phyloP scores from a whole-genome alignment of 2,113 vertebrate species.

The Motacilla alba region DNA sequence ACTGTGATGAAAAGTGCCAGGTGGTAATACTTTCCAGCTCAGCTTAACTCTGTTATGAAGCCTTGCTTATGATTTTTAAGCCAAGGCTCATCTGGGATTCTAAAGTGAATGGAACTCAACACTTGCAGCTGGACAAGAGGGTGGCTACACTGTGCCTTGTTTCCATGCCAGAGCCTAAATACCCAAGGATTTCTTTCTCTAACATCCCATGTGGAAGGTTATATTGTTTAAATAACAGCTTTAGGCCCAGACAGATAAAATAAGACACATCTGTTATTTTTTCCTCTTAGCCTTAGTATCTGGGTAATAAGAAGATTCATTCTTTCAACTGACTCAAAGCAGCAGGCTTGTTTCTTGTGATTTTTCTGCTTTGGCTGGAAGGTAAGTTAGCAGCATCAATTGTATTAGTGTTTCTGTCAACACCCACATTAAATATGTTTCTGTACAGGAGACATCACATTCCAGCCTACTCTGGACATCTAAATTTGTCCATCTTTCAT shows the following conservation, averaged over 20 bases:
- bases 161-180: not conserved
- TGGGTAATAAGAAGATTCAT: not conserved
- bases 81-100: not conserved
- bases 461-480: constrained; percentile 17
- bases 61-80: not conserved
- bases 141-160: not conserved
- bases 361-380: not conserved
- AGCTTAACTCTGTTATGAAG: not conserved
- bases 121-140: not conserved
- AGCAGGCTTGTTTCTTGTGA: not conserved
- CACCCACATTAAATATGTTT: constrained; percentile 34
- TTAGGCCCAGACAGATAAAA: not conserved
- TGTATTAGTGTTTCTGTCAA: constrained; percentile 38
- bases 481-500: constrained; percentile 35
- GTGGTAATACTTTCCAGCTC: not conserved
- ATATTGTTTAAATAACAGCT: constrained; percentile 5
- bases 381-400: not conserved
- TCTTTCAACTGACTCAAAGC: not conserved
- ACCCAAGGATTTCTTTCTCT: not conserved
- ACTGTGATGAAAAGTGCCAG: not conserved
- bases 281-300: not conserved
- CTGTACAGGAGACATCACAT: constrained; percentile 25
- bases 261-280: not conserved
- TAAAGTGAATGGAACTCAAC: not conserved
- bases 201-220: not conserved